Evolutionary conservation across 2,113 vertebrate species (phyloP).

Genomic region (Puntigrus tetrazona): DNA sequence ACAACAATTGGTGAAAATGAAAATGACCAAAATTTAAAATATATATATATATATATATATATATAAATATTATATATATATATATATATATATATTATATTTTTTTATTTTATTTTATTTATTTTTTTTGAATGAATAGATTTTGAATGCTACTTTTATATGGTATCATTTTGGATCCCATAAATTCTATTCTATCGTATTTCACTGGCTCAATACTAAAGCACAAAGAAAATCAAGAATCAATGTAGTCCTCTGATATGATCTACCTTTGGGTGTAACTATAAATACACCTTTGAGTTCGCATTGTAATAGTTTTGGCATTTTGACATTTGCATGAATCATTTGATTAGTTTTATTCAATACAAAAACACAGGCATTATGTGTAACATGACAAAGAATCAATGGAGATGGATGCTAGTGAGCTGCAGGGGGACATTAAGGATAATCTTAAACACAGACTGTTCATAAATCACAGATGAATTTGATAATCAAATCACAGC

Average conservation of each 20-base stretch:
- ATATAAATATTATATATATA: too few relatives aligned
- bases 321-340: conserved; percentile 49
- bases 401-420: conserved; percentile 50
- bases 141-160: neutral
- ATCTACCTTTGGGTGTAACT: conserved; percentile 3
- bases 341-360: conserved; percentile 54
- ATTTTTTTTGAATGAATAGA: neutral
- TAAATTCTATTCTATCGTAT: neutral
- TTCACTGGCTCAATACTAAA: neutral
- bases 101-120: too few relatives aligned
- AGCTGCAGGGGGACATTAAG: conserved; percentile 53
- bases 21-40: too few relatives aligned
- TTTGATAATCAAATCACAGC: conserved; percentile 55
- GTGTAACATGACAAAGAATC: conserved; percentile 52
- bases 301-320: conserved; percentile 18
- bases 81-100: too few relatives aligned
- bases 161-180: neutral
- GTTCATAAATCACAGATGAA: conserved; percentile 53
- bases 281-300: conserved; percentile 38
- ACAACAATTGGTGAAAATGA: too few relatives aligned
- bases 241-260: neutral
- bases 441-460: conserved; percentile 51
- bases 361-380: conserved; percentile 53
- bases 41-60: too few relatives aligned
- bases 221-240: neutral